Evolutionary conservation across 1,140 invertebrate genomes (phyloP).

Genomic region (Drosophila bipectinata): DNA sequence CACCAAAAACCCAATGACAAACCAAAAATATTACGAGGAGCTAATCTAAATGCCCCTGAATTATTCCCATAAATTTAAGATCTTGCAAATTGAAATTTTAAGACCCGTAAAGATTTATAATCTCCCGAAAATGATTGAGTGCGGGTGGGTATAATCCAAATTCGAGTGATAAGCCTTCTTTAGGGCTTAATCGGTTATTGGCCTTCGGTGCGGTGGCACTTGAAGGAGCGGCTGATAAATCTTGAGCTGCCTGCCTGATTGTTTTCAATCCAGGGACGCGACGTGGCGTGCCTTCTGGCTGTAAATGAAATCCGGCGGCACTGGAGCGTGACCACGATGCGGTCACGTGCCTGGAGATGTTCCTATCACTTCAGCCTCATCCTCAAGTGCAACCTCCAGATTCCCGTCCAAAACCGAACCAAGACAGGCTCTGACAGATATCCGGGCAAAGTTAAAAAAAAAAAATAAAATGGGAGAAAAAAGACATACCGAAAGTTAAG

Average conservation of each 20-base stretch:
- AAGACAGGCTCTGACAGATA: conserved; percentile 48
- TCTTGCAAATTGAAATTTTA: conserved; percentile 21
- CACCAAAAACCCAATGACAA: neutral
- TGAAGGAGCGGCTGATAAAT: conserved; percentile 31
- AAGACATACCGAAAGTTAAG: conserved; percentile 47
- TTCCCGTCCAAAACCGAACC: neutral
- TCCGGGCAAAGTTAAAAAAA: conserved; percentile 69
- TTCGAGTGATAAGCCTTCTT: conserved; percentile 14
- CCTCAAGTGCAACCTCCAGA: neutral
- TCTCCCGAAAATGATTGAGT: conserved; percentile 18
- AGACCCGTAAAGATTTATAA: conserved; percentile 22
- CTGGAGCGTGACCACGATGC: conserved; percentile 60
- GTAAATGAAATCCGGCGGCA: conserved; percentile 63
- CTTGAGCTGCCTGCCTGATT: conserved; percentile 40
- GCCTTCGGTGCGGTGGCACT: conserved; percentile 24
- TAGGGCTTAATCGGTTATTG: conserved; percentile 39
- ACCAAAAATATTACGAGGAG: neutral
- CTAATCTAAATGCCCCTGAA: neutral
- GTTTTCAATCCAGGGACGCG: conserved; percentile 49
- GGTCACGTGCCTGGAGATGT: conserved; percentile 67
- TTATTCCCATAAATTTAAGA: neutral
- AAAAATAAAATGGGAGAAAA: conserved; percentile 39
- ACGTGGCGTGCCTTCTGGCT: conserved; percentile 51
- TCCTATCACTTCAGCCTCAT: conserved; percentile 11
- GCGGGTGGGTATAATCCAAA: neutral